Base-by-base conservation (phyloP, 2,888 invertebrate genomes). In the Falcaria lacertinaria region DNA sequence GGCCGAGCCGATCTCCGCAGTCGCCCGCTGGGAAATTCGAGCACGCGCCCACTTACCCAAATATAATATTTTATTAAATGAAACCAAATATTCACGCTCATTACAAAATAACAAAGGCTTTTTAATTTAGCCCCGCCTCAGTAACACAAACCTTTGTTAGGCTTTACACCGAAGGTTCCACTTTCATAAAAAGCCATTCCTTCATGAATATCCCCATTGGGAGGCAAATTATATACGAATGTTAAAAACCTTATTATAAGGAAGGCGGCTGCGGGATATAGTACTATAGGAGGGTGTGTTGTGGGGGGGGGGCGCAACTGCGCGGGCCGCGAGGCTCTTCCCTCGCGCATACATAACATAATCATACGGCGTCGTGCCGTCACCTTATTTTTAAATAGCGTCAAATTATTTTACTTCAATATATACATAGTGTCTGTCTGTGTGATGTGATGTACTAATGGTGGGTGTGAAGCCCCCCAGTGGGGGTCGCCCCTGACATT, bases 21-120 rank as follows among this genome's bases (percentile, higher is more conserved):
- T 16, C 37, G 37, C 28, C 57, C 57, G 42, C 39, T 6, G 59
- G 60, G 55, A 57, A 53, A 53, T 60, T 50, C 42, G 48, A 48
- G 54, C 50, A 50, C 43, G 43, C 22, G 41, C 37, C 44, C 34
- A 41, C 51, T 43, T 45, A 37, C 44, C 33, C 15, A 33, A 48
- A 42, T 41, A 32, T 34, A 36, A 46, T 54, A 42, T 44, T 46
- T 57, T 33, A 39, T 39, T 39, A 13, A 36, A 22, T 2, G 22
- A 28, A 34, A 38, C 38, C 41, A 34, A 33, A 44, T 41, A 34
- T 41, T n/a, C 25, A 13, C 32, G 13, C 33, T 34, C 22, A 34
- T 38, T 41, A 15, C 15, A 34, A 25, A 38, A 34, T 14, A 38
- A 15, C 13, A 36, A 14, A 19, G 22, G 15, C 22, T n/a, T n/a